Conservation (phyloP, 2,888 invertebrate genomes). For the Orthonychiurus folsomi region DNA sequence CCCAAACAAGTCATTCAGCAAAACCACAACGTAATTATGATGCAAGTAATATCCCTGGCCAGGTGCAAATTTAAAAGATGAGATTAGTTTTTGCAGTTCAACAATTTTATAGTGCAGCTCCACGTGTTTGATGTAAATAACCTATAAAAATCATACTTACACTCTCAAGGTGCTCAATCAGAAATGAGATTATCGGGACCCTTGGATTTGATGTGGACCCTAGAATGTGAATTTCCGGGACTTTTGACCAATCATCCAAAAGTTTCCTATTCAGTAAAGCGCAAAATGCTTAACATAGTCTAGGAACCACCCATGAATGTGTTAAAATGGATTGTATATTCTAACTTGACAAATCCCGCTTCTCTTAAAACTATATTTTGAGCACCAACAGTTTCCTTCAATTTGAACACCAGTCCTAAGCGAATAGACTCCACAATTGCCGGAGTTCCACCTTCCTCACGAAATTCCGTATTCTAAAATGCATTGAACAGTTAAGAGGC, state of each 20-base stretch:
- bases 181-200: conserved; percentile 74
- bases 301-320: no score
- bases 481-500: no score
- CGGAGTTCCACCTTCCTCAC: conserved; percentile 64
- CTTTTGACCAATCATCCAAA: conserved; percentile 42
- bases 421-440: conserved; percentile 72
- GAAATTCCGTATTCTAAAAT: conserved; percentile 54
- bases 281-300: no score
- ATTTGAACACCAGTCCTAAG: conserved; percentile 73
- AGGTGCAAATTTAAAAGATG: not conserved
- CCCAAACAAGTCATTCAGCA: conserved; percentile 84
- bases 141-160: conserved; percentile 51
- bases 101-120: no score
- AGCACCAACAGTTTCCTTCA: conserved; percentile 69
- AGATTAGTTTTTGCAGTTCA: not conserved
- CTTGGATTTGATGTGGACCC: conserved; percentile 50
- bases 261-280: conserved; percentile 27
- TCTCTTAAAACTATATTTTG: conserved; percentile 62
- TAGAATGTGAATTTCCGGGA: conserved; percentile 67
- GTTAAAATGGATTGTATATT: not conserved
- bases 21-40: conserved; percentile 75
- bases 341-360: conserved; percentile 59
- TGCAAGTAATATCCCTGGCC: conserved; percentile 59
- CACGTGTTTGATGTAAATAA: not conserved
- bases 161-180: conserved; percentile 65